phyloP scores from a whole-genome alignment of 2,797 vertebrate species.

The Fringilla coelebs region DNA sequence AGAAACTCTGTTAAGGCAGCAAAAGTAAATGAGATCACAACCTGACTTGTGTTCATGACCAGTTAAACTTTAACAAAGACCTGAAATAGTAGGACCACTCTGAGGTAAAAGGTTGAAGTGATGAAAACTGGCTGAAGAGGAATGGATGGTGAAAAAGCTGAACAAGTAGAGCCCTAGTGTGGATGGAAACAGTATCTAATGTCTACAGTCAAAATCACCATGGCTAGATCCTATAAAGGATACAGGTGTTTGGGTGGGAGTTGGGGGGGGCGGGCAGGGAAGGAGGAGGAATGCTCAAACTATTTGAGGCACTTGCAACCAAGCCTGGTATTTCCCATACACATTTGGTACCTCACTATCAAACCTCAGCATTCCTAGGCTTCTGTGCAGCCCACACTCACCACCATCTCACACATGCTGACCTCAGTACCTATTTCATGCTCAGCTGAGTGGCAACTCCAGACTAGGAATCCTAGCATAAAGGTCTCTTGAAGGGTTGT shows the following conservation, averaged over 20 bases:
- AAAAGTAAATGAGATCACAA: neutral
- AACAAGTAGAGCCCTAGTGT: neutral
- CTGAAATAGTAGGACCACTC: neutral
- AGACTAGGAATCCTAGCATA: neutral
- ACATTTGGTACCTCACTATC: neutral
- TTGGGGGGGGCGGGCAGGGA: too few species aligned
- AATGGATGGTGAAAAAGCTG: neutral
- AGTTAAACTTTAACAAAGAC: neutral
- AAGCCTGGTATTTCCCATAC: neutral
- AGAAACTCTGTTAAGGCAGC: neutral
- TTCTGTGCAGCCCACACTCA: neutral
- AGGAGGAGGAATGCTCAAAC: neutral
- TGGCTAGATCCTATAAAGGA: neutral
- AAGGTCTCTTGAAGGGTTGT: neutral
- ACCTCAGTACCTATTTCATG: neutral
- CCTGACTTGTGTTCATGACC: neutral
- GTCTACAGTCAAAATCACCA: neutral
- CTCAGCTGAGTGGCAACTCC: neutral
- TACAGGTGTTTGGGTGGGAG: accelerated
- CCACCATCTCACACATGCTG: neutral
- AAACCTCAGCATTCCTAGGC: neutral
- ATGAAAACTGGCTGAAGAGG: neutral
- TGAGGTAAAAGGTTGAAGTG: neutral
- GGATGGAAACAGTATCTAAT: neutral
- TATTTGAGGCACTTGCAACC: neutral